Base-by-base conservation (phyloP, 2,888 invertebrate genomes). In the Cheilosia scutellata region DNA sequence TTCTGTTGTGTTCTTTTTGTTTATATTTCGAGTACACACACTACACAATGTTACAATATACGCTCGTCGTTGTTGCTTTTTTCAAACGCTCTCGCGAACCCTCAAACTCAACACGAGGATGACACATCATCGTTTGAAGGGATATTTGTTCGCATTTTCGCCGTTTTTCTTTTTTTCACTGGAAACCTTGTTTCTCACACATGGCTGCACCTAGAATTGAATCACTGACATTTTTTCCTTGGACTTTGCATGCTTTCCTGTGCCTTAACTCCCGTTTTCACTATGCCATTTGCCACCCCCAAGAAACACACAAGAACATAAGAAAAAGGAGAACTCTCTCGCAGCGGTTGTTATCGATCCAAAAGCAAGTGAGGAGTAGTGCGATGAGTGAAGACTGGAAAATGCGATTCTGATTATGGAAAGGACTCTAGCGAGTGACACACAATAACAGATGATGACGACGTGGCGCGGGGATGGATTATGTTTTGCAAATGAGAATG, bases 311-410 rank as follows among this genome's bases (percentile, higher is more conserved):
- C 33, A 63, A 60, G 42, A 82, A 71, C 33, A 55, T 13, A 44
- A 57, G 49, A 76, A 9, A 68, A 62, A 58, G 76, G 16, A 51
- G 47, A 77, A 60, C 77, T 33, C 78, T 47, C 79, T 58, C 57
- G 74, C 78, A 68, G 70, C 82, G 72, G 79, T 80, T 65, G 70
- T 6, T 86, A 86, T 86, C 86, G 86, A 86, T 86, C 82, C 77
- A 40, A 58, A 65, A 60, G 27, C 37, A 16, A 72, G 60, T 62
- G 58, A 62, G 71, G 53, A 47, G 63, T 71, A 27, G 60, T 60
- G 37, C 51, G 53, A 31, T 44, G 70, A 53, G 37, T 66, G 80
- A 86, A 58, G 62, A 80, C 84, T 82, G 82, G 86, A 86, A 83
- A 86, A 86, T 86, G 82, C 82, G 82, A 82, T 86, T 86, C 68